Percentiles rank a stretch among this genome's conserved stretches.
Evolutionary conservation across 2,888 invertebrate genomes (phyloP).

Genomic region (Aplocera efformata): DNA sequence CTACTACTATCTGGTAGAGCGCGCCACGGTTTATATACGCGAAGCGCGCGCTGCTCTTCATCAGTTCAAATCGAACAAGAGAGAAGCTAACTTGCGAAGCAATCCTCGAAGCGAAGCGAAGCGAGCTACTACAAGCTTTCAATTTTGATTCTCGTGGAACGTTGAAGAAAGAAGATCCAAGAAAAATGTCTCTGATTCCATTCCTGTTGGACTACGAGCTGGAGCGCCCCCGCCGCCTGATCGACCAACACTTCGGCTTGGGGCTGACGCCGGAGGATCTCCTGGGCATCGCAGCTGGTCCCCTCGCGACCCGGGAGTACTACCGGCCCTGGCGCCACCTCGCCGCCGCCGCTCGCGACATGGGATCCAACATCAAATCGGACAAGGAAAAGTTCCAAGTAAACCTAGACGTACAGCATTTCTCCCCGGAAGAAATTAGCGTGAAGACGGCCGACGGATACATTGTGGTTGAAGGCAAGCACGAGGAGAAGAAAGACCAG

Average conservation of each 20-base stretch:
- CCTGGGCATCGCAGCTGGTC: conserved; percentile 44
- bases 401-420: conserved; percentile 88
- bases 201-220: conserved; percentile 61
- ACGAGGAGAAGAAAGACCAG: conserved; percentile 88
- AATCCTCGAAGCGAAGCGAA: conserved; percentile 14
- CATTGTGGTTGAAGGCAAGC: conserved; percentile 88
- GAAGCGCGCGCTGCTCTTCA: conserved; percentile 33
- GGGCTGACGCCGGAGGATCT: conserved; percentile 73
- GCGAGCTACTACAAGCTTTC: conserved; percentile 1
- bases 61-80: conserved; percentile 44
- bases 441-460: conserved; percentile 87
- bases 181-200: conserved; percentile 73
- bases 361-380: conserved; percentile 75
- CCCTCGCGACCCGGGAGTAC: conserved; percentile 52
- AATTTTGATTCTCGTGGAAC: conserved; percentile 3
- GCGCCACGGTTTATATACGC: conserved; percentile 44
- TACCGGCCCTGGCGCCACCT: conserved; percentile 69
- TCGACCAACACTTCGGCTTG: conserved; percentile 79
- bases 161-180: conserved; percentile 11
- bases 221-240: conserved; percentile 62
- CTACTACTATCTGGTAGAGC: conserved; percentile 47
- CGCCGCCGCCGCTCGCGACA: conserved; percentile 68
- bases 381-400: conserved; percentile 77
- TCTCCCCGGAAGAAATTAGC: conserved; percentile 86
- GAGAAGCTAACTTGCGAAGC: conserved; percentile 5